Conservation (phyloP, 2,113 vertebrate genomes). For the Zosterops pallidus region DNA sequence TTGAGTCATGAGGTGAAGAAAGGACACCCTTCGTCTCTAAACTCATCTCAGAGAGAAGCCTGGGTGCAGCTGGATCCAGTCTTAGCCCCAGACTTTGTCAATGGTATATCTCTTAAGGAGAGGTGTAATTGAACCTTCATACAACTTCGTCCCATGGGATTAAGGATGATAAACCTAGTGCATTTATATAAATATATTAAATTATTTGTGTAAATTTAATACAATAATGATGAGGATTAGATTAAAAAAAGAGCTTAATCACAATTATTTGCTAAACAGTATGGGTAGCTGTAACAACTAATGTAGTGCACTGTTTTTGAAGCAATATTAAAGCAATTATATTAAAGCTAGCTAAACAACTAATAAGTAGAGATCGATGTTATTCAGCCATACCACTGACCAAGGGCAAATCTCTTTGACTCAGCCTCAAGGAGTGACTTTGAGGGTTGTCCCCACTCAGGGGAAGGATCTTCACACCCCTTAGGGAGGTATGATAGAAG, state of each 20-base stretch:
- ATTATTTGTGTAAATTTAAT: not conserved
- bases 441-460: not conserved
- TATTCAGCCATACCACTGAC: not conserved
- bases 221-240: not conserved
- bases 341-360: not conserved
- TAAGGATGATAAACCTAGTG: not conserved
- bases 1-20: not conserved
- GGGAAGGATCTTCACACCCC: not conserved
- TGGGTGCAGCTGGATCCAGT: not conserved
- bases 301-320: not conserved
- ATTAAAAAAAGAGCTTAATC: not conserved
- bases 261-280: not conserved
- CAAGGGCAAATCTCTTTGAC: not conserved
- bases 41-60: not conserved
- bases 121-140: not conserved
- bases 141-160: not conserved
- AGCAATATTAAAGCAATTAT: not conserved
- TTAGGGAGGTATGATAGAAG: not conserved
- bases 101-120: not conserved
- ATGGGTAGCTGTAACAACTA: not conserved
- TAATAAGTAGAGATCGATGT: not conserved
- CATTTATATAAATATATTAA: not conserved
- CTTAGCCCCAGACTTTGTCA: not conserved
- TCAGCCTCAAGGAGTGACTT: not conserved
- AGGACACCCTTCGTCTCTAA: not conserved